A percentile compares a stretch with the other conserved stretches of the same genome.
Evolutionary conservation across 2,113 vertebrate species (phyloP).

Genomic region (Verasper variegatus): DNA sequence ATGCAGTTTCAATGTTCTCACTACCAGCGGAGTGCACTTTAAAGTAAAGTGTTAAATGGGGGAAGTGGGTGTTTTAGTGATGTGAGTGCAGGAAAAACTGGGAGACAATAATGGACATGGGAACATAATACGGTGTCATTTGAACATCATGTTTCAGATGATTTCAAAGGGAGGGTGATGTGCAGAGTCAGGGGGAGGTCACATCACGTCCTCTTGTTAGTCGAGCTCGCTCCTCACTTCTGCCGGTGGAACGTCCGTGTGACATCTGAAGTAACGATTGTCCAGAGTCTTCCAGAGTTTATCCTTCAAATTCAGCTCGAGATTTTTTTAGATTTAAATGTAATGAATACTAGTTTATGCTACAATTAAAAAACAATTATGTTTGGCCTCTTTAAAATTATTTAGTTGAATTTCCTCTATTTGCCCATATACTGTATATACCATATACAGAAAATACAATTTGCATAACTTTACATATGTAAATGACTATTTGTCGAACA

Average conservation of each 20-base stretch:
- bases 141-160: neutral
- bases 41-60: constrained; percentile 2
- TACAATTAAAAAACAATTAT: too few relatives aligned
- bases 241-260: neutral
- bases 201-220: neutral
- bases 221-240: neutral
- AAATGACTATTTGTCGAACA: too few relatives aligned
- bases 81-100: neutral
- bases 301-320: too few relatives aligned
- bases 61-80: neutral
- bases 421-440: too few relatives aligned
- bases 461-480: too few relatives aligned
- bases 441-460: too few relatives aligned
- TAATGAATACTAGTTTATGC: too few relatives aligned
- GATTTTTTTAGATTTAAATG: too few relatives aligned
- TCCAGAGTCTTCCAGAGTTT: neutral
- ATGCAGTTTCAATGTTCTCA: constrained; percentile 11
- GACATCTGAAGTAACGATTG: neutral
- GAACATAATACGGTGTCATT: neutral
- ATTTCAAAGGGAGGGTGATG: neutral
- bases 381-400: too few relatives aligned
- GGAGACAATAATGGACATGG: neutral
- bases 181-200: neutral
- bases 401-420: too few relatives aligned
- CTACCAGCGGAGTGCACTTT: neutral